Evolutionary conservation across 2,888 invertebrate genomes (phyloP).

Genomic region (Morpho deidamia): DNA sequence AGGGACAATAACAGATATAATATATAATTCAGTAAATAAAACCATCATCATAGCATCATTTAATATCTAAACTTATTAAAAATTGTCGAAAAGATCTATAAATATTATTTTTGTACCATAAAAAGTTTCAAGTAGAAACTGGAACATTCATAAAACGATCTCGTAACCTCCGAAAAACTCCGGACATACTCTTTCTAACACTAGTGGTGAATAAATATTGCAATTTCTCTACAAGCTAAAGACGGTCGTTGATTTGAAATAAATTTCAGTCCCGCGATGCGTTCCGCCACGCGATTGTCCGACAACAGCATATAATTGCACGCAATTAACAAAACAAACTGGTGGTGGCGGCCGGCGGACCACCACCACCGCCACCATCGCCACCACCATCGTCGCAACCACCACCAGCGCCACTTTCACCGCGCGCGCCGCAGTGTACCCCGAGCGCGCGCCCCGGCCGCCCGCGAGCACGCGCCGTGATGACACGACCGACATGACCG

Average conservation of each 20-base stretch:
- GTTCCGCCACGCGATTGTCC: background rate
- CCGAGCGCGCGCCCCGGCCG: slow-evolving; percentile 21
- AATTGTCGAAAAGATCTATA: no score
- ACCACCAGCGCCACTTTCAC: slow-evolving; percentile 31
- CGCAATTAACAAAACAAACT: slow-evolving; percentile 29
- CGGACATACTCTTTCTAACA: no score
- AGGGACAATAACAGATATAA: no score
- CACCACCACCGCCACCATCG: slow-evolving; percentile 13
- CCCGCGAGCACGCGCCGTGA: slow-evolving; percentile 24
- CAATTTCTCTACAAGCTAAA: background rate
- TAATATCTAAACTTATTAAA: no score
- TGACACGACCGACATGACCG: slow-evolving; percentile 31
- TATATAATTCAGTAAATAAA: no score
- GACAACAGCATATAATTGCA: slow-evolving; percentile 12
- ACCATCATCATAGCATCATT: no score
- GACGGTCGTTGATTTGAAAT: slow-evolving; percentile 4
- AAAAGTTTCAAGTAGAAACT: no score
- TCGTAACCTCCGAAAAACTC: no score
- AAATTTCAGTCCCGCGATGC: slow-evolving; percentile 17
- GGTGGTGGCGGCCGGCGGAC: slow-evolving; percentile 26
- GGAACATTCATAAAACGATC: no score
- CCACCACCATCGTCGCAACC: slow-evolving; percentile 39
- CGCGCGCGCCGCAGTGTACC: slow-evolving; percentile 26
- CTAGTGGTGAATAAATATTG: no score
- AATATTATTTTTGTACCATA: no score